Conservation (phyloP, 2,113 vertebrate species). For the Ammospiza caudacuta region DNA sequence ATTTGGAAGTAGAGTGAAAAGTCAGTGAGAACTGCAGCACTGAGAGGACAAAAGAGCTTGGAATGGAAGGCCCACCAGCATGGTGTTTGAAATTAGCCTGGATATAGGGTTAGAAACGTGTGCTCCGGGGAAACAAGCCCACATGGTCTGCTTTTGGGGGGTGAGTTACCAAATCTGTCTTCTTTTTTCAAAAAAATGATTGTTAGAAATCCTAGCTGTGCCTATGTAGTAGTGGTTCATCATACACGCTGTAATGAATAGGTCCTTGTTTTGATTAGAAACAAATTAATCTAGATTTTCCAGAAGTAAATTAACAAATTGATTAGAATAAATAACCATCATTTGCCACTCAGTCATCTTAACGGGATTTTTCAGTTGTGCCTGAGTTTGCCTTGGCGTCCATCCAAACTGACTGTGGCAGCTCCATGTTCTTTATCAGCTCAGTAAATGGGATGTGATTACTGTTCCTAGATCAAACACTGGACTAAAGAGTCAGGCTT, state of each 20-base stretch:
- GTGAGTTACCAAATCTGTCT: neutral
- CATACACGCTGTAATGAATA: neutral
- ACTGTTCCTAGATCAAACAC: slow-evolving; percentile 13
- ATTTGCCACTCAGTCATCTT: neutral
- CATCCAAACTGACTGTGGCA: neutral
- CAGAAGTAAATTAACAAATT: slow-evolving; percentile 7
- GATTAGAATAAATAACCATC: slow-evolving; percentile 1
- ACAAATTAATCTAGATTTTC: neutral
- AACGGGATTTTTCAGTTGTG: neutral
- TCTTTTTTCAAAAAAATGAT: neutral
- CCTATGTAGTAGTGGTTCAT: neutral
- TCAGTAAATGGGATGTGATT: neutral
- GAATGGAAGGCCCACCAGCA: neutral
- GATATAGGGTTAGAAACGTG: neutral
- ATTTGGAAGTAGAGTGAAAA: neutral
- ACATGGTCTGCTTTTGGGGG: neutral
- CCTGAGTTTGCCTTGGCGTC: slow-evolving; percentile 41
- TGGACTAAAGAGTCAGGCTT: neutral
- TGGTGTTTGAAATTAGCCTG: neutral
- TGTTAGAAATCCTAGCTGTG: neutral
- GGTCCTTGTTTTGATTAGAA: slow-evolving; percentile 17
- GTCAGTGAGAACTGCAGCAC: neutral
- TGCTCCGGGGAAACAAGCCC: neutral
- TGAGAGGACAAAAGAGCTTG: neutral
- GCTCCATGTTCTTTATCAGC: slow-evolving; percentile 15